Evolutionary conservation across 2,797 vertebrate genomes (phyloP), one percentile per base, ranked within the genome.

Genomic region (Onychomys arenicola): DNA sequence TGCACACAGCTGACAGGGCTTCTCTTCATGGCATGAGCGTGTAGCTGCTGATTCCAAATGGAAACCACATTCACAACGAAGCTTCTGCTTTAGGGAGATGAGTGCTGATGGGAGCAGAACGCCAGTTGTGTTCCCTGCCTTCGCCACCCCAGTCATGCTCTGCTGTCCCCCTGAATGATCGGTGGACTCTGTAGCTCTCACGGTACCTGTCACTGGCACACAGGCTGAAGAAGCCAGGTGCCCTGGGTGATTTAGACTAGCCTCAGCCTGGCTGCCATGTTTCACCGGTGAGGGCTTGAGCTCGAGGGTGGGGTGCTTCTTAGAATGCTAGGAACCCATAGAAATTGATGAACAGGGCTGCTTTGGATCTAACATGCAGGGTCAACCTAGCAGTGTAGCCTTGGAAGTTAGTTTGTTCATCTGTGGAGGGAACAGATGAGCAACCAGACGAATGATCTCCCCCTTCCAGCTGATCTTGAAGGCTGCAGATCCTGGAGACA

Each of bases 11-110:
- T 96, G 91, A 71, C 0, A 0, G 71, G 85, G 69, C 34, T 69
- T 82, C 34, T 97, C 91, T 90, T 65, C 91, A 43, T 57, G 84
- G 78, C 55, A 27, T 89, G 29, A 78, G 84, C 73, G 5, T 84
- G 90, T 65, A 65, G 87, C 90, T 77, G 84, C 83, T 90, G 93
- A 17, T 76, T 80, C 71, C 73, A 46, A 89, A 90, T 89, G 73
- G 75, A 86, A 97, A 88, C 94, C 76, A 46, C 63, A 71, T 73
- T 86, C 61, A 14, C 0, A 14, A 19, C 27, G 75, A 93, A 55
- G 61, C 75, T 89, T 29, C 17, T 49, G 71, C 89, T 94, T 59
- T 94, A 21, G 81, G 86, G 76, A 94, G 59, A 85, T 16, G 7
- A 71, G 52, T 23, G 6, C 81, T 40, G 40, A 61, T 11, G 21